Conservation (phyloP, 2,113 vertebrate species). For the Aldabrachelys gigantea region DNA sequence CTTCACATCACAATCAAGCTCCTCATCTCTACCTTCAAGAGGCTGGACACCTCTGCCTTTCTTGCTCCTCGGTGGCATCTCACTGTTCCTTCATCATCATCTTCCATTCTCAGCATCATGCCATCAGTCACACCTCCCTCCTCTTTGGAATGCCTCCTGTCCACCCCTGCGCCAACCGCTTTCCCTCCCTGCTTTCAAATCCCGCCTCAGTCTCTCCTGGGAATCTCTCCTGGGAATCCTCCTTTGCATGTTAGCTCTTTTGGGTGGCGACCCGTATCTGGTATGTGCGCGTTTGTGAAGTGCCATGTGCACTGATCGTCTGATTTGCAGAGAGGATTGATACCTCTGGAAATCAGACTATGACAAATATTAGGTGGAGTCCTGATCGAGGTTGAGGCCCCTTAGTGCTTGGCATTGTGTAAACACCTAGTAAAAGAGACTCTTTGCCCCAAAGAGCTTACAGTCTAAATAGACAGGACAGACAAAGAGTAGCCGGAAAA, state of each 20-base stretch:
- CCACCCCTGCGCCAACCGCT: neutral
- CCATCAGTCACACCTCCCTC: neutral
- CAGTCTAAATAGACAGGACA: neutral
- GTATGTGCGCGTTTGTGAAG: too few species aligned
- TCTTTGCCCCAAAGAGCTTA: neutral
- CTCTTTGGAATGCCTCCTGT: neutral
- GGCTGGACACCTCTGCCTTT: neutral
- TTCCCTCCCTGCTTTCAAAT: neutral
- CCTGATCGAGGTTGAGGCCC: neutral
- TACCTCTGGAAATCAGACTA: neutral
- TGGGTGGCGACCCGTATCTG: neutral
- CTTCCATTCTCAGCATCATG: neutral
- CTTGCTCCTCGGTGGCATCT: neutral
- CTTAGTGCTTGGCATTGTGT: neutral
- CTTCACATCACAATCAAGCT: fast-evolving
- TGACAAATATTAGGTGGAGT: neutral
- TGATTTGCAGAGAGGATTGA: neutral
- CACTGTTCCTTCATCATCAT: neutral
- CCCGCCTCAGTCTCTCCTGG: neutral
- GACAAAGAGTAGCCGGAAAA: neutral
- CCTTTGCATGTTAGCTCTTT: neutral
- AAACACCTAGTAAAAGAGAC: neutral
- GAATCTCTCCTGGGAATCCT: neutral
- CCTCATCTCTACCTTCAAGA: neutral
- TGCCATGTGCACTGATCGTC: fast-evolving